Conservation (phyloP, 1,140 invertebrate genomes). For the Drosophila arawakana region DNA sequence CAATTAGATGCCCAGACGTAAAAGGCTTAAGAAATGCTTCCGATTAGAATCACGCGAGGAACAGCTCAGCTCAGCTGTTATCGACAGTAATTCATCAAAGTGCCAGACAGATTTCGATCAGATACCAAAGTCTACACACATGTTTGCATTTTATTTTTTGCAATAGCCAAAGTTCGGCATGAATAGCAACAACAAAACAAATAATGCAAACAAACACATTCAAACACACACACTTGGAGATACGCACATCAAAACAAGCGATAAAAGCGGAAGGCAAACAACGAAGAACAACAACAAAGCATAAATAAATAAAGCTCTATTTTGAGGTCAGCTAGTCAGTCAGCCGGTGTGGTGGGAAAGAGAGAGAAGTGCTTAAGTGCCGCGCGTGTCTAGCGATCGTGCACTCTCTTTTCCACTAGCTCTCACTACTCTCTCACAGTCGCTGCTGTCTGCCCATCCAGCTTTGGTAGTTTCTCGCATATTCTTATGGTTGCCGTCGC, state of each 20-base stretch:
- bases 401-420: neutral
- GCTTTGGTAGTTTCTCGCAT: conserved; percentile 42
- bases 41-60: conserved; percentile 23
- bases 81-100: conserved; percentile 29
- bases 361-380: conserved; percentile 10
- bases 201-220: conserved; percentile 14
- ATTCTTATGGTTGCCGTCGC: conserved; percentile 25
- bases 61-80: neutral
- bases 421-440: neutral
- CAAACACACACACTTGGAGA: neutral
- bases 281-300: conserved; percentile 31
- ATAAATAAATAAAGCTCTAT: conserved; percentile 39
- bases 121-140: neutral
- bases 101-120: conserved; percentile 29
- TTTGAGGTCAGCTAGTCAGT: conserved; percentile 40
- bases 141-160: conserved; percentile 1
- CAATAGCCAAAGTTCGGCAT: conserved; percentile 7
- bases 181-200: neutral
- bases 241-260: conserved; percentile 19
- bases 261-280: conserved; percentile 32
- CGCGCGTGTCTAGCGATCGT: conserved; percentile 37
- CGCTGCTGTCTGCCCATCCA: conserved; percentile 8
- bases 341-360: neutral
- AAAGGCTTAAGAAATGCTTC: conserved; percentile 6
- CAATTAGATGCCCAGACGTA: neutral